Evolutionary conservation across 2,113 vertebrate species (phyloP).

Genomic region (Datnioides undecimradiatus): DNA sequence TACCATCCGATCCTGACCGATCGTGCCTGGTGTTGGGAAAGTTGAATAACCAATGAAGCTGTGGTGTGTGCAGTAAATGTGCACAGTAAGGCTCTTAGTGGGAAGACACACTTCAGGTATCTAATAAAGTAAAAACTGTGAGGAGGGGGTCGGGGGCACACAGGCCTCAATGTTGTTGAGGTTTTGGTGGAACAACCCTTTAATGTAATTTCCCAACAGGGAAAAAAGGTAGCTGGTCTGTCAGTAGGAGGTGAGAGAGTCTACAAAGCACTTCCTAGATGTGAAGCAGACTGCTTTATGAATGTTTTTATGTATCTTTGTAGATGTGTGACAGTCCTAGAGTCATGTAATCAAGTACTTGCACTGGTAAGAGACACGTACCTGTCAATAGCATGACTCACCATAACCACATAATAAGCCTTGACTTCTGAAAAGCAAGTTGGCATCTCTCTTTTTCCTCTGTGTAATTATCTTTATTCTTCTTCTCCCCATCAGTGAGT

Average conservation of each 20-base stretch:
- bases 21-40: too few species aligned
- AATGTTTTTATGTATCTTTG: not conserved
- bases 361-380: conserved; percentile 20
- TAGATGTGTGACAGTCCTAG: not conserved
- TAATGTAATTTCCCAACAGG: not conserved
- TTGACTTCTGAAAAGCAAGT: conserved; percentile 40
- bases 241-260: conserved; percentile 2
- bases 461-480: conserved; percentile 50
- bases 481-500: conserved; percentile 33
- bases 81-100: too few species aligned
- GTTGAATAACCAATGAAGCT: too few species aligned
- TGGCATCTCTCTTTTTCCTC: not conserved
- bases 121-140: too few species aligned
- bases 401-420: conserved; percentile 34
- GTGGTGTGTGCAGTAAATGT: too few species aligned
- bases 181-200: not conserved
- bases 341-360: conserved; percentile 29
- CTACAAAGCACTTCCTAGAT: not conserved
- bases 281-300: not conserved
- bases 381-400: conserved; percentile 60
- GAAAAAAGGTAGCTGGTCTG: not conserved
- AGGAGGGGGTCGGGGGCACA: too few species aligned
- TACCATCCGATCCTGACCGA: too few species aligned
- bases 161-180: too few species aligned
- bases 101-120: too few species aligned